Conservation (phyloP, 2,888 invertebrate genomes). For the Adineta ricciae region DNA sequence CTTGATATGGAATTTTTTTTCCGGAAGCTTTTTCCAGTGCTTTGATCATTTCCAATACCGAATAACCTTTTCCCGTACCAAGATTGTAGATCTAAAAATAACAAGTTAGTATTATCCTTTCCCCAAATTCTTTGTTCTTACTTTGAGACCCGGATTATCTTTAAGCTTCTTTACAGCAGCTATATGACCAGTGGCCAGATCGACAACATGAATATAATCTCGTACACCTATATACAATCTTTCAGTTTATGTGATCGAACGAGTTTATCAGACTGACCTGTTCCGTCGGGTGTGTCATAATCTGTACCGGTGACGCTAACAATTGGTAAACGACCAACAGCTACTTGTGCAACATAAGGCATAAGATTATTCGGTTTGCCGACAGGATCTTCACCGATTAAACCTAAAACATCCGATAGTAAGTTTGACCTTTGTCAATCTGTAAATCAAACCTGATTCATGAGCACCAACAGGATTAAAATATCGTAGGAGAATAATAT, state of each 20-base stretch:
- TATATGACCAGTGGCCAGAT: constrained; percentile 73
- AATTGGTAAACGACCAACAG: constrained; percentile 70
- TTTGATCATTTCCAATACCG: constrained; percentile 74
- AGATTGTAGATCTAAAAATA: constrained; percentile 70
- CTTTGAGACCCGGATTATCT: constrained; percentile 45
- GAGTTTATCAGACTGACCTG: constrained; percentile 56
- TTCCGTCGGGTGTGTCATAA: constrained; percentile 81
- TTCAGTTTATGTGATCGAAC: neutral
- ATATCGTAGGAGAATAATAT: constrained; percentile 78
- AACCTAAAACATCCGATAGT: constrained; percentile 35
- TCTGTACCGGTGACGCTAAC: constrained; percentile 80
- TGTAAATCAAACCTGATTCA: constrained; percentile 59
- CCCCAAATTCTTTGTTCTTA: constrained; percentile 34
- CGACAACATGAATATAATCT: constrained; percentile 81
- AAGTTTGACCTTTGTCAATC: no score
- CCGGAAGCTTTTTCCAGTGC: constrained; percentile 77
- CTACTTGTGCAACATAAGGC: constrained; percentile 89
- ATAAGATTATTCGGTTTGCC: constrained; percentile 86
- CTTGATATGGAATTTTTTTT: constrained; percentile 52
- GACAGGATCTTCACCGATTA: constrained; percentile 87
- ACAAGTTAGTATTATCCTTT: no score
- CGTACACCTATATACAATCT: constrained; percentile 62
- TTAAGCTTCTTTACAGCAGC: constrained; percentile 66
- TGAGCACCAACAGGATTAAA: constrained; percentile 95
- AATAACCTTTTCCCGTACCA: constrained; percentile 80